Evolutionary conservation across 2,888 invertebrate species (phyloP), one percentile per base, ranked within the genome.

Genomic region (Orthosia incerta): DNA sequence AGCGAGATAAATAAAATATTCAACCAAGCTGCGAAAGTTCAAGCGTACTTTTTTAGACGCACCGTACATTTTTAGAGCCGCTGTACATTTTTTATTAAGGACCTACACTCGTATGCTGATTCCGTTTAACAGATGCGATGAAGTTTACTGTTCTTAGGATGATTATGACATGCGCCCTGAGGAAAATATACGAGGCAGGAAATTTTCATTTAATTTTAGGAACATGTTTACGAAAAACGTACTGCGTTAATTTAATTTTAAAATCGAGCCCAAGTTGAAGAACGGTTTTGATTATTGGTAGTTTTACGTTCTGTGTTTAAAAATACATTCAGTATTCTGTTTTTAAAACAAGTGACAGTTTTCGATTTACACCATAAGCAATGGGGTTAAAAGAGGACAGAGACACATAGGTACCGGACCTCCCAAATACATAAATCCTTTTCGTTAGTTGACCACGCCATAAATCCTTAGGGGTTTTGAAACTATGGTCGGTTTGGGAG

Each of bases 1-100:
- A 65, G 45, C 60, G 70, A 68, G 67, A 69, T 73, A 66, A 71
- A 85, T 85, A 83, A 83, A 85, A 83, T 85, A 85, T 85, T 80
- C 74, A 81, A 31, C 18, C 53, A 46, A 65, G 56, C 61, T 60
- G 65, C 57, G 70, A 81, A 81, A 62, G 59, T 69, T 76, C 64
- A 56, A 63, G 62, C 51, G 71, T 56, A 62, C 67, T 51, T 59
- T 80, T 71, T 79, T 81, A 74, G 78, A 69, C 7, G 12, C 11
- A 4, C n/a, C 55, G 59, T 74, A 74, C 65, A 72, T 75, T 71
- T 82, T 79, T 77, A 71, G 76, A 67, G 15, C 26, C 18, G 9
- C 45, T 63, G 63, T 77, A 71, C 66, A 77, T 80, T 67, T 85
- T 79, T 79, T 70, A 73, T 79, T 61, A 31, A 53, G 53, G 39